Evolutionary conservation across 2,113 vertebrate species (phyloP), one percentile per base, ranked within the genome.

Genomic region (Malurus elegans): DNA sequence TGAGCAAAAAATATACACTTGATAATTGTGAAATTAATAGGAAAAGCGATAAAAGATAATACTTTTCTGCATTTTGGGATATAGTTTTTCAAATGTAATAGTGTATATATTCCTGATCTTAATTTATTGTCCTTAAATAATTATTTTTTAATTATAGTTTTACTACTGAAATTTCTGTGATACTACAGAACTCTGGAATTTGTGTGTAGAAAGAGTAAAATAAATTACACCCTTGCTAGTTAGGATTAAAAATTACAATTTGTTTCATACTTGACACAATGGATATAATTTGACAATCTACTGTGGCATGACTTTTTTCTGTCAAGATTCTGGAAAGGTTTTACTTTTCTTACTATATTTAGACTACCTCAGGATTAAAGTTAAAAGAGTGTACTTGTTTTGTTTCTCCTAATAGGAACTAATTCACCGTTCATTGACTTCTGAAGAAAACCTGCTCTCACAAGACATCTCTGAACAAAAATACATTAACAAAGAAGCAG

Each of bases 321-420:
- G 3, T 42, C 25, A 34, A 58, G 38, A 26, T 16, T 50, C 21
- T 61, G 67, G 50, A 47, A 54, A 80, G 18, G 2, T 44, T 31
- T 84, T 71, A 47, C 9, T 2, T 80, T 86, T 89, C 38, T n/a
- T 70, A 25, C 19, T 14, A 7, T 23, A 64, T 23, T 7, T 72
- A 34, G 42, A 34, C 8, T n/a, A 7, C 67, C 53, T 73, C 44
- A 36, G 25, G 72, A 47, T 58, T 25, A 32, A 72, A 89, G 17
- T 85, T 29, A 32, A 58, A 29, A 21, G 20, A 6, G 2, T 26
- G 62, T 50, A 29, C 11, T 38, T 78, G 62, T 92, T 45, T 57
- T 57, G 2, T 92, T 94, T 61, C 34, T 42, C 90, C 69, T 89
- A 34, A 62, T 82, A 99, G 99, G 95, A 86, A 81, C 97, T 97